Percentiles rank a stretch among this genome's conserved stretches.
These are phyloP conservation scores for Cephalotes varians DNA, from an alignment of 2,888 invertebrate genomes.

Conservation along the genomic window DNA sequence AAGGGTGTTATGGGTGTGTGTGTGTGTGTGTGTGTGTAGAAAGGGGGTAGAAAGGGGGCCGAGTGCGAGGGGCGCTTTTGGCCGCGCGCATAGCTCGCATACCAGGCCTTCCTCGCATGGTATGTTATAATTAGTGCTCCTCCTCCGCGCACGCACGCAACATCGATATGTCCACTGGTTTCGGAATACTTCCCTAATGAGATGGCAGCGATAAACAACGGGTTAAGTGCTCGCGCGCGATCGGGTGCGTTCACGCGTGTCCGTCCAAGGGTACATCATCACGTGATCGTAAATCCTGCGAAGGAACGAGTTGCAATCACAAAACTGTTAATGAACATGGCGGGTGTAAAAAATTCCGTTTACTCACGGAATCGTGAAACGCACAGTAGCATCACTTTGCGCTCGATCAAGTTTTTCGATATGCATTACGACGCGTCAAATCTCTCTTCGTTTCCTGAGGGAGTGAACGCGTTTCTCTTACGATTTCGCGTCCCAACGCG, in stretches of 20 bases:
- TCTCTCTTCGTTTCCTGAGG: neutral
- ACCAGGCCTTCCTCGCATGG: slow-evolving; percentile 74
- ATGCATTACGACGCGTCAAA: neutral
- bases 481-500: neutral
- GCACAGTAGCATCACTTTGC: neutral
- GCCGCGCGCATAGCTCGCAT: slow-evolving; percentile 72
- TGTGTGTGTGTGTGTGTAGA: neutral
- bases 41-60: slow-evolving; percentile 22
- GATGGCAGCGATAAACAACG: slow-evolving; percentile 73
- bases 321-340: neutral
- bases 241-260: neutral
- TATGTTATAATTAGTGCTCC: slow-evolving; percentile 81
- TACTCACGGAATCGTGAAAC: neutral
- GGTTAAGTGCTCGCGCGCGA: slow-evolving; percentile 64
- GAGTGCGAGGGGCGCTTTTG: slow-evolving; percentile 43
- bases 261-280: neutral
- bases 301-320: neutral
- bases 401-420: neutral
- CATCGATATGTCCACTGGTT: slow-evolving; percentile 74
- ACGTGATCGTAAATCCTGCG: neutral
- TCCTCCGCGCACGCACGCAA: slow-evolving; percentile 68
- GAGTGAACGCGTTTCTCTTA: neutral
- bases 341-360: neutral
- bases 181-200: slow-evolving; percentile 77
- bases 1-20: neutral